Conservation (phyloP, 2,888 invertebrate species). For the Reticulitermes lucifugus region DNA sequence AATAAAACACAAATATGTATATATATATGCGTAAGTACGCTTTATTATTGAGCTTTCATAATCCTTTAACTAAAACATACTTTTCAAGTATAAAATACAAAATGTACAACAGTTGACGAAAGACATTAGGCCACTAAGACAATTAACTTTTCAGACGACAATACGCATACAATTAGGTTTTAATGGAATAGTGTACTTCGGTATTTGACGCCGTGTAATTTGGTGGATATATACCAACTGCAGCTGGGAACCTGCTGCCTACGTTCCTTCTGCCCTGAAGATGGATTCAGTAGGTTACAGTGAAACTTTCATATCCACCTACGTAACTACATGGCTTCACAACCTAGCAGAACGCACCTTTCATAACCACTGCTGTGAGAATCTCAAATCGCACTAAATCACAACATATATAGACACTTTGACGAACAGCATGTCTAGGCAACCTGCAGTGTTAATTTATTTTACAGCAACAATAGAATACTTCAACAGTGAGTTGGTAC, state of each 20-base stretch:
- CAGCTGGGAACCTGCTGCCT: too few relatives aligned
- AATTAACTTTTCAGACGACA: not conserved
- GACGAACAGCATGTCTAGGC: not conserved
- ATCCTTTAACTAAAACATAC: not conserved
- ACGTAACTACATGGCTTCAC: too few relatives aligned
- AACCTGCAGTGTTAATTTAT: not conserved
- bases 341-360: too few relatives aligned
- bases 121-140: constrained; percentile 1
- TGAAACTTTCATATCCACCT: too few relatives aligned
- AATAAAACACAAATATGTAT: not conserved
- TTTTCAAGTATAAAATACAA: not conserved
- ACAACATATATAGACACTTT: not conserved
- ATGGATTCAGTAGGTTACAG: too few relatives aligned
- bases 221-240: too few relatives aligned
- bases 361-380: too few relatives aligned
- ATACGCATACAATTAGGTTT: not conserved
- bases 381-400: not conserved
- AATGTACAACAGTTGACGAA: constrained; percentile 5
- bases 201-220: too few relatives aligned
- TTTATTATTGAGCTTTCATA: not conserved
- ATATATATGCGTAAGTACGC: not conserved
- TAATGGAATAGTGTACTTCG: not conserved
- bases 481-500: not conserved
- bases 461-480: not conserved
- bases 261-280: too few relatives aligned